Evolutionary conservation across 2,888 invertebrate genomes (phyloP).

Genomic region (Scrobipalpa costella): DNA sequence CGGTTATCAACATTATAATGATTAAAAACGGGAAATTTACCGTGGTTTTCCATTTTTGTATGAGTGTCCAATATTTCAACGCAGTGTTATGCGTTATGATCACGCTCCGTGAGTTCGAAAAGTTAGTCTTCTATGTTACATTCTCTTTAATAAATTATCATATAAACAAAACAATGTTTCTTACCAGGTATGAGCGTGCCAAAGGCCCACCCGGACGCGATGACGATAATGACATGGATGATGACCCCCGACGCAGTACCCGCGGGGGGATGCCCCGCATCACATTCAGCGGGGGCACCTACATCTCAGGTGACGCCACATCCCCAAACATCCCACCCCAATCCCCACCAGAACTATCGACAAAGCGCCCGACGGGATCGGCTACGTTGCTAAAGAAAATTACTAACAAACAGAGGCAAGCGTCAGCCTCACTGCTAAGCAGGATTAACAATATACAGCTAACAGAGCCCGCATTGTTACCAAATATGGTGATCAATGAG

Average conservation of each 20-base stretch:
- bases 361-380: neutral
- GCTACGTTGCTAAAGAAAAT: neutral
- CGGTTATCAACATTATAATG: no score
- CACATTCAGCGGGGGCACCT: slow-evolving; percentile 67
- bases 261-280: slow-evolving; percentile 70
- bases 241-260: slow-evolving; percentile 88
- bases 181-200: slow-evolving; percentile 92
- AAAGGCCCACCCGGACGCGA: slow-evolving; percentile 94
- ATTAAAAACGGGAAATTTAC: no score
- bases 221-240: slow-evolving; percentile 89
- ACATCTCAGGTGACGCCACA: slow-evolving; percentile 63
- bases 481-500: neutral
- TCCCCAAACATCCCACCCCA: neutral
- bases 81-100: no score
- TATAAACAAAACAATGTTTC: neutral
- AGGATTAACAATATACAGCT: no score
- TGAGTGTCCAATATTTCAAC: no score
- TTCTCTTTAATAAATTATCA: no score
- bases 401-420: neutral
- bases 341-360: neutral
- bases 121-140: no score
- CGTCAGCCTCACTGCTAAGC: neutral
- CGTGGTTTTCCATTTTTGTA: no score
- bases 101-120: no score
- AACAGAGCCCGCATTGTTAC: no score